phyloP scores from a whole-genome alignment of 2,888 invertebrate species.

The Muschampia plurimacula region DNA sequence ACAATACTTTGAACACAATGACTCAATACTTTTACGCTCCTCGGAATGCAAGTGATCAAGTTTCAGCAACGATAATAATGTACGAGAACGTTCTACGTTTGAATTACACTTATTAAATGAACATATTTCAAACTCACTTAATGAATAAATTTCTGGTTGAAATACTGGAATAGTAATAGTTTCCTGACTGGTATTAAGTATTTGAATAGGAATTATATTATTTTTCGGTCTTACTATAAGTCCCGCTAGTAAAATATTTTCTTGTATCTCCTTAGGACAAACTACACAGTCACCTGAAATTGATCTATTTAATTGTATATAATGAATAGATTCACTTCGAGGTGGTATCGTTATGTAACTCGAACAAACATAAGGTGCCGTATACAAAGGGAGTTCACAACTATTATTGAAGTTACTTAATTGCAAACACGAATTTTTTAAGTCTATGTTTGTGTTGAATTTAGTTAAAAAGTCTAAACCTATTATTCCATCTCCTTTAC shows the following conservation, averaged over 20 bases:
- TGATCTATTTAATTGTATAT: not conserved
- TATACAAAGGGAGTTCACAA: too few species aligned
- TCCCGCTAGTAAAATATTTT: slow-evolving; percentile 5
- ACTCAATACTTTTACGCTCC: slow-evolving; percentile 1
- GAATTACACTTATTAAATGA: not conserved
- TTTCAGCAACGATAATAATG: slow-evolving; percentile 3
- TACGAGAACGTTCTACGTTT: not conserved
- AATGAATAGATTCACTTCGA: not conserved
- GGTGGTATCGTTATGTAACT: not conserved
- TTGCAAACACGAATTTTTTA: not conserved
- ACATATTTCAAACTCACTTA: slow-evolving; percentile 6
- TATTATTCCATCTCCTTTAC: not conserved
- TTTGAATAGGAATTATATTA: slow-evolving; percentile 2
- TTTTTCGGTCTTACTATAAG: not conserved
- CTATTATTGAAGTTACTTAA: too few species aligned
- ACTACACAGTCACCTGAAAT: slow-evolving; percentile 5
- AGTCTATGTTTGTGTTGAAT: not conserved
- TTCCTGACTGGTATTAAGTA: slow-evolving; percentile 1
- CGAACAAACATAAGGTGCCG: too few species aligned
- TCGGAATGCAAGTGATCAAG: slow-evolving; percentile 3
- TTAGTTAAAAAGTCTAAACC: not conserved
- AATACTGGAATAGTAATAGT: not conserved
- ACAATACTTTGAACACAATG: not conserved
- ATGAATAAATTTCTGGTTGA: slow-evolving; percentile 8
- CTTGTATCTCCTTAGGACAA: slow-evolving; percentile 1